Evolutionary conservation across 2,113 vertebrate species (phyloP), one percentile per base, ranked within the genome.

Genomic region (Nanorana parkeri): DNA sequence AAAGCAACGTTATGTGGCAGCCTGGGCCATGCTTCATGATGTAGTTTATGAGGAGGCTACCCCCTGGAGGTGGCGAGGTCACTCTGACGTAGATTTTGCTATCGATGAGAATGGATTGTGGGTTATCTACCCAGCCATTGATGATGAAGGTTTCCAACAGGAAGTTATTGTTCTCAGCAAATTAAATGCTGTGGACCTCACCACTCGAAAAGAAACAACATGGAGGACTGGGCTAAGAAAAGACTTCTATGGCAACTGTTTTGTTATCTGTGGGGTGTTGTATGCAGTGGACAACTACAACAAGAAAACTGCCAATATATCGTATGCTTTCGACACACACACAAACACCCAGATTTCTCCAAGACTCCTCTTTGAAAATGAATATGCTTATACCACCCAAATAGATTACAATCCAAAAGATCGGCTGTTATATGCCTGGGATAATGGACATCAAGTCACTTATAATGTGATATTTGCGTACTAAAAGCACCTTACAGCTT

Each of bases 381-480:
- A 96, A 86, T 98, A 96, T 0, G 94, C 96, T 63, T 95, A 97
- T 84, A 98, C 95, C 77, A 98, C 97, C 0, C 98, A 99, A 91
- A 94, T 99, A 83, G 96, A 98, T 93, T 99, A 99, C 88, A 99
- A 99, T 86, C 98, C 98, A 80, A 97, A 95, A 88, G 98, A 99
- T 84, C 93, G 96, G 58, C 89, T 96, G 82, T 89, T 99, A 68
- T 99, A 99, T 0, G 95, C 96, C 4, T 99, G 97, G 98, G 97
- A 99, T 94, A 98, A 97, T 23, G 97, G 98, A 83, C 96, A 98
- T 84, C 98, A 99, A 86, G 96, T 99, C 88, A 99, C 96, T 26
- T 99, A 99, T 87, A 91, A 95, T 0, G 94, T 99, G 66, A 95
- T 94, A 86, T 95, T 99, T 77, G 97, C 97, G 82, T 98, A 96